Conservation (phyloP, 2,888 invertebrate species). For the Cantharis rustica region DNA sequence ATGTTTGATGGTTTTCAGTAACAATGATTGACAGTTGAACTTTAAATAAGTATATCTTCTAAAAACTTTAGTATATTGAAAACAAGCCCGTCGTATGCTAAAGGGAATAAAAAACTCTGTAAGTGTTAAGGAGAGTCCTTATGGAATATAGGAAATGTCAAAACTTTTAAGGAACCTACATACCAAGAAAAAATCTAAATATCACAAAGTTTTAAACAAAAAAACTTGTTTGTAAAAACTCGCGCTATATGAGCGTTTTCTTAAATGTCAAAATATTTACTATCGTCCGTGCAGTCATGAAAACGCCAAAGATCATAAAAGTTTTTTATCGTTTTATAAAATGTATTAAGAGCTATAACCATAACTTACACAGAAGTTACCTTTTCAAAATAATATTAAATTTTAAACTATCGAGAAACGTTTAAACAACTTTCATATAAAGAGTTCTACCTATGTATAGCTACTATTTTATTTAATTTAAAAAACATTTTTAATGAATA, state of each 20-base stretch:
- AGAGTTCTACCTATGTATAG: neutral
- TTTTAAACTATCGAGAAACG: neutral
- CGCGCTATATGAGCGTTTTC: conserved; percentile 16
- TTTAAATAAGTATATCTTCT: conserved; percentile 19
- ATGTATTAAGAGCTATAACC: conserved; percentile 1
- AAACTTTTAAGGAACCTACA: conserved; percentile 25
- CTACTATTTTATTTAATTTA: neutral
- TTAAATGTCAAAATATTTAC: conserved; percentile 28
- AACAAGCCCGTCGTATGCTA: conserved; percentile 20
- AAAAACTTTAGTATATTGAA: conserved; percentile 20
- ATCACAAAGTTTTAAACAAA: neutral
- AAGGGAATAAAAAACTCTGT: conserved; percentile 23
- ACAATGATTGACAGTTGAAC: conserved; percentile 35
- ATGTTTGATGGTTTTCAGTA: neutral
- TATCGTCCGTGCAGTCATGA: neutral
- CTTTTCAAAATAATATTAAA: neutral
- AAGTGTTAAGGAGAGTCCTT: conserved; percentile 24
- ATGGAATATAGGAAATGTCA: conserved; percentile 29
- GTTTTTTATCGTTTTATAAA: neutral
- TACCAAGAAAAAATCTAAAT: conserved; percentile 8
- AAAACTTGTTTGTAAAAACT: neutral
- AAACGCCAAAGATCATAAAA: conserved; percentile 2
- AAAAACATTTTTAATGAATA: neutral
- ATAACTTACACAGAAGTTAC: neutral
- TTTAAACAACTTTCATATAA: neutral